These are phyloP conservation scores for Lipophrys pholis DNA, from an alignment of 2,113 vertebrate genomes.

Conservation along the genomic window DNA sequence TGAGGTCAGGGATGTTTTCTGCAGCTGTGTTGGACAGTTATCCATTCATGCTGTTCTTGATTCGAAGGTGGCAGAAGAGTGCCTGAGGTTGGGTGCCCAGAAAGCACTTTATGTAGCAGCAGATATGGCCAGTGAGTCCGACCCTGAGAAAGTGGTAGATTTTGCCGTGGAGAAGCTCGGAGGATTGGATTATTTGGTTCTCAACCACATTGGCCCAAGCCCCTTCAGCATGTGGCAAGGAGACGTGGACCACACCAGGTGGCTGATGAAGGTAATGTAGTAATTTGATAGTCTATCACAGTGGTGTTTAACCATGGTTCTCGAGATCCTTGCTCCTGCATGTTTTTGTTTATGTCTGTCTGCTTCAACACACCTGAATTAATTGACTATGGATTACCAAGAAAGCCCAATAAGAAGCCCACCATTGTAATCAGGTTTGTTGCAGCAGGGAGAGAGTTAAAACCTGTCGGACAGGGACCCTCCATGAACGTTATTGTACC, in stretches of 20 bases:
- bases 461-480: no score
- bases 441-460: no score
- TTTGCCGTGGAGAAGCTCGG: constrained; percentile 88
- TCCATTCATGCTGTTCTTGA: not conserved
- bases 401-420: no score
- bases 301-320: no score
- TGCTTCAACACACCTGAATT: no score
- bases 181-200: constrained; percentile 88
- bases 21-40: not conserved
- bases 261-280: constrained; percentile 88
- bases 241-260: constrained; percentile 80
- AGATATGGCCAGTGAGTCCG: constrained; percentile 85
- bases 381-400: no score
- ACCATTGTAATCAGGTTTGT: no score
- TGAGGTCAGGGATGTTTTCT: not conserved
- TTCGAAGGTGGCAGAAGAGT: constrained; percentile 86
- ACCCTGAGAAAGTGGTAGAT: constrained; percentile 83
- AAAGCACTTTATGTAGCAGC: constrained; percentile 83
- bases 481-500: no score
- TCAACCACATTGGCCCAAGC: constrained; percentile 86
- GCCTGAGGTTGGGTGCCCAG: constrained; percentile 86
- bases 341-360: no score
- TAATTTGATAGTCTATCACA: not conserved
- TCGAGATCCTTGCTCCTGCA: no score
- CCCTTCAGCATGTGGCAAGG: constrained; percentile 83